A percentile compares a stretch with the other conserved stretches of the same genome.
phyloP scores from a whole-genome alignment of 2,113 vertebrate genomes.

The Psittacula cyanocephala region DNA sequence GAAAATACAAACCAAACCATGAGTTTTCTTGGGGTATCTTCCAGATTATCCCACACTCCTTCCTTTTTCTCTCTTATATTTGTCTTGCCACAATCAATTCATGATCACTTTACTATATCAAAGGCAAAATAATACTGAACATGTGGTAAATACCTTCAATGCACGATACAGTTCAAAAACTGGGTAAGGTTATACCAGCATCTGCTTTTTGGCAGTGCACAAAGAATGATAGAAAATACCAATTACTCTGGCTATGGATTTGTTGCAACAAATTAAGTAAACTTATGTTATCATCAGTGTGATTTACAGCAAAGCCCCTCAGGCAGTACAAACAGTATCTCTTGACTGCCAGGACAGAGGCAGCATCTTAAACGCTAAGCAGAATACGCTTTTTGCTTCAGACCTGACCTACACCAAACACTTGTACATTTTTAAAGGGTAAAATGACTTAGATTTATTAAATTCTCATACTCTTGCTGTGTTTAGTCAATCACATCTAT shows the following conservation, averaged over 20 bases:
- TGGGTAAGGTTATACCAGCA: constrained; percentile 23
- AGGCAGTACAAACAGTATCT: not conserved
- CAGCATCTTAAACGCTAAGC: not conserved
- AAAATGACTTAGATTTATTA: not conserved
- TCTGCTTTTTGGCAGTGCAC: constrained; percentile 36
- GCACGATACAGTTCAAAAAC: constrained; percentile 16
- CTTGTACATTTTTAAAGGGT: not conserved
- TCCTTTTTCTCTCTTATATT: not conserved
- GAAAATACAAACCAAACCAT: not conserved
- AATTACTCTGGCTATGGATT: not conserved
- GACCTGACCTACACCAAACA: not conserved
- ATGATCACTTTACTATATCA: not conserved
- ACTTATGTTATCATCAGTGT: not conserved
- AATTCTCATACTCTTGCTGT: not conserved
- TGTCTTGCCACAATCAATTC: not conserved
- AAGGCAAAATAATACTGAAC: constrained; percentile 7
- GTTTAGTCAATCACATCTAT: not conserved
- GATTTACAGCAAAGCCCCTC: not conserved
- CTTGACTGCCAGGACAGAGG: not conserved
- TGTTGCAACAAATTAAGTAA: not conserved
- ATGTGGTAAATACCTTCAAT: constrained; percentile 7
- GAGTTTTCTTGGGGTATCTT: not conserved
- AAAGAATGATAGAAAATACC: not conserved
- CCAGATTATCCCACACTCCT: not conserved
- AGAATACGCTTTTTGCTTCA: not conserved